Evolutionary conservation across 2,113 vertebrate species (phyloP).

Genomic region (Paralichthys olivaceus): DNA sequence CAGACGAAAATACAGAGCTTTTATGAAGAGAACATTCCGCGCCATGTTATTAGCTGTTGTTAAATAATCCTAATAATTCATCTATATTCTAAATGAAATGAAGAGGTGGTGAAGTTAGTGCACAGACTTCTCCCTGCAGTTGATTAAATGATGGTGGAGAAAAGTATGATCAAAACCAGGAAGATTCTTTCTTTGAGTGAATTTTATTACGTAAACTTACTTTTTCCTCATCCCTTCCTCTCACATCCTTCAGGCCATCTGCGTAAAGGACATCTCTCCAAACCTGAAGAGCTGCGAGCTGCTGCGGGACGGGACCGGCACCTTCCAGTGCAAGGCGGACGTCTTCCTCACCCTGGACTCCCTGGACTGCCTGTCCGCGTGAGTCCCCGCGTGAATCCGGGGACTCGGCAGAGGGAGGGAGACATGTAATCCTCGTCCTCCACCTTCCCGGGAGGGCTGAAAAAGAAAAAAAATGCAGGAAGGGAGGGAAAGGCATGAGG

Average conservation of each 20-base stretch:
- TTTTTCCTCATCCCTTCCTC: background rate
- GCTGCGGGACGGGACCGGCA: conserved; percentile 73
- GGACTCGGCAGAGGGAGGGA: background rate
- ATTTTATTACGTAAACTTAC: background rate
- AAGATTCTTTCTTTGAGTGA: background rate
- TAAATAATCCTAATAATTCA: no score
- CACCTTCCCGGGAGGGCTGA: conserved; percentile 15
- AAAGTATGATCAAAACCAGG: background rate
- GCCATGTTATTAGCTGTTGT: no score
- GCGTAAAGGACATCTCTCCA: conserved; percentile 82
- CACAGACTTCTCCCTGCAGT: no score
- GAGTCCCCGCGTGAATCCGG: conserved; percentile 48
- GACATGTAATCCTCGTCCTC: conserved; percentile 6
- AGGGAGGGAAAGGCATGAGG: background rate
- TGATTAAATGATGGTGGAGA: no score
- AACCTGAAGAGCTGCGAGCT: conserved; percentile 85
- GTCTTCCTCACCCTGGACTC: conserved; percentile 82
- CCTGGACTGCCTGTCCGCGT: conserved; percentile 72
- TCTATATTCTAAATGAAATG: background rate
- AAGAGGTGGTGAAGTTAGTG: background rate
- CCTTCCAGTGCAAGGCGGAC: conserved; percentile 83
- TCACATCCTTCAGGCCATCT: conserved; percentile 75
- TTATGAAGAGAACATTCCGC: no score
- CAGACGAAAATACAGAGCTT: no score
- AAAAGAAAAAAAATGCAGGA: background rate